These are phyloP conservation scores for Actinopyga echinites DNA, from an alignment of 53 echinoderm and acorn worm species.

Conservation along the genomic window DNA sequence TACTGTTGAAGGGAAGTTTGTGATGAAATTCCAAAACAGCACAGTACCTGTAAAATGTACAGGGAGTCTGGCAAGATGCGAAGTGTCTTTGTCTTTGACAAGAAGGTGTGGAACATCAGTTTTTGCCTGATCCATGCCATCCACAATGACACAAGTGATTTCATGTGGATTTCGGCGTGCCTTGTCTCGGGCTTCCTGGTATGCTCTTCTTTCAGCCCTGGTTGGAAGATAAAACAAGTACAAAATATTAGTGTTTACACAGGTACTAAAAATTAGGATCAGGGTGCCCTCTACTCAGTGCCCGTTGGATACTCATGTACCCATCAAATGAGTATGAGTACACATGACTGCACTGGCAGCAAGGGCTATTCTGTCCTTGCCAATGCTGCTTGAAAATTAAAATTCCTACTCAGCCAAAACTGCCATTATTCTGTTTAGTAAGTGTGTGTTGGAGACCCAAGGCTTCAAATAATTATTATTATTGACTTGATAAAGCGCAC, in stretches of 20 bases:
- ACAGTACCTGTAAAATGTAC: conserved; percentile 46
- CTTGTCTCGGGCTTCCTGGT: conserved; percentile 26
- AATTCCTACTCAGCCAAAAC: too few species aligned
- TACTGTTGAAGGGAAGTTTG: neutral
- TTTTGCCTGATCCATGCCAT: conserved; percentile 50
- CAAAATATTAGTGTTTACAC: neutral
- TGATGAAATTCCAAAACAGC: neutral
- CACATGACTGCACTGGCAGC: too few species aligned
- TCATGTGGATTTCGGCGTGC: conserved; percentile 7
- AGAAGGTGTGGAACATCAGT: conserved; percentile 43
- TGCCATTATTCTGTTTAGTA: too few species aligned
- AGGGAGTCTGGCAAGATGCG: neutral
- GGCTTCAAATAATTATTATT: too few species aligned
- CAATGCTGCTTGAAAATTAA: too few species aligned
- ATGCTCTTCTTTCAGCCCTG: conserved; percentile 44
- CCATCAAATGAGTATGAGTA: too few species aligned
- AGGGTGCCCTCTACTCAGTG: too few species aligned
- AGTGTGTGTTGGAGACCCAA: too few species aligned
- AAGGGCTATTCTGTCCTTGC: too few species aligned
- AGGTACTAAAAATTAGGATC: too few species aligned
- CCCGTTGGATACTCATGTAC: too few species aligned
- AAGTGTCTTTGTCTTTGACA: conserved; percentile 34
- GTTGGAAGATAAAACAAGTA: neutral
- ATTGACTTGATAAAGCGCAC: too few species aligned
- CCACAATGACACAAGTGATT: conserved; percentile 24